phyloP scores from a whole-genome alignment of 1,140 invertebrate species.

The Eumaeus atala region DNA sequence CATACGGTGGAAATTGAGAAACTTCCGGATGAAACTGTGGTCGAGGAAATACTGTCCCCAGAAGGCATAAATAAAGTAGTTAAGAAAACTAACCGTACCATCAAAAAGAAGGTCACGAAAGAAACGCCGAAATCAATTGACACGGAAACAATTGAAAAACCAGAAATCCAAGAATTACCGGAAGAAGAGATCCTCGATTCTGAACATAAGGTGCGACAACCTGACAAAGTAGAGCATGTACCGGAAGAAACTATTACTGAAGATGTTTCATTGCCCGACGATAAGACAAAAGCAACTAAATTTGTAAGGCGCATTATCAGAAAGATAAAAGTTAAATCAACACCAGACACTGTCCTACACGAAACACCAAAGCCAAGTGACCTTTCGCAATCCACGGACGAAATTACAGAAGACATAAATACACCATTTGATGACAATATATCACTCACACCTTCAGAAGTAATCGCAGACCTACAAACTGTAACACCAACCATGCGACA shows the following conservation, averaged over 20 bases:
- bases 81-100: constrained; percentile 47
- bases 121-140: background rate
- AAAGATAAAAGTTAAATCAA: constrained; percentile 31
- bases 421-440: constrained; percentile 10
- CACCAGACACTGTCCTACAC: background rate
- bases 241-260: constrained; percentile 8
- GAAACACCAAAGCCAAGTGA: background rate
- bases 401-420: background rate
- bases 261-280: background rate
- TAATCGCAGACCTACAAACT: background rate
- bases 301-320: constrained; percentile 28
- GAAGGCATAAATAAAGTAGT: constrained; percentile 46
- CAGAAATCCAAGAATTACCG: no score
- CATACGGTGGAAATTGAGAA: no score
- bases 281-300: constrained; percentile 2
- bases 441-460: background rate
- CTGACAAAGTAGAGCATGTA: background rate
- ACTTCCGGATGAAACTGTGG: no score
- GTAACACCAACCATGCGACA: background rate
- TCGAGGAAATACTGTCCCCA: no score
- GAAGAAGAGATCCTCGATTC: background rate
- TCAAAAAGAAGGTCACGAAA: background rate
- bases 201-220: background rate
- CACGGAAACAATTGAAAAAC: no score
- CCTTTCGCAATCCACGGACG: no score